Evolutionary conservation across 1,140 invertebrate genomes (phyloP), one percentile per base, ranked within the genome.

Genomic region (Drosophila chauvacae): DNA sequence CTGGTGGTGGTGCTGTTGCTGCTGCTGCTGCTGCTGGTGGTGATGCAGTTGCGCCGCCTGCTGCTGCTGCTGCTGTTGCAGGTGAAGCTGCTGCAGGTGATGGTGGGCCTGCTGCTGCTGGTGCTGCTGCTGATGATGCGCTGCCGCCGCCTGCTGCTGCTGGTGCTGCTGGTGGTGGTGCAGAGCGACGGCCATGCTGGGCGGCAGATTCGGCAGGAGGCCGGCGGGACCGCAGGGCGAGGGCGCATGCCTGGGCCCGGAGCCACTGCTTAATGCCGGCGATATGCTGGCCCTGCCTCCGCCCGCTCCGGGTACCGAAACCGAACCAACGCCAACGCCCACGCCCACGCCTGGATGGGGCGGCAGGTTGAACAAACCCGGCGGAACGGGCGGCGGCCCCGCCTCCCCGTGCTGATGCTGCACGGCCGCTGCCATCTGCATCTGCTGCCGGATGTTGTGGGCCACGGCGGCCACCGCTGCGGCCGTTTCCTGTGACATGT

Each of bases 391-490:
- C 92, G 37, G 93, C 93, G 62, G 91, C 82, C 47, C 92, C 92
- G 76, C 93, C 93, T 94, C 94, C 93, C 95, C 65, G 83, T 93
- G 65, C 91, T 93, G 91, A 91, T 93, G 85, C 86, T 91, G 94
- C 33, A 94, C 95, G 20, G 95, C 95, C 10, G 95, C 95, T 14
- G 95, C 95, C 95, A 95, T 95, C 90, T 94, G 95, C 95, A 96
- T 96, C 88, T 96, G 95, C 77, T 96, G 95, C 53, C 95, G 93
- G 23, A 96, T 92, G 65, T 95, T 95, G 93, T 95, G 94, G 1
- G 94, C 94, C 35, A 92, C 92, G 26, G 91, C 92, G 10, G 92
- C 92, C 18, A 92, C 92, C 10, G 92, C 91, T 16, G 92, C 91
- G 37, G 91, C 91, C 11, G 92, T 91, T 51, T 93, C 92, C 58